Evolutionary conservation across 2,113 vertebrate genomes (phyloP).

Genomic region (Strix uralensis): DNA sequence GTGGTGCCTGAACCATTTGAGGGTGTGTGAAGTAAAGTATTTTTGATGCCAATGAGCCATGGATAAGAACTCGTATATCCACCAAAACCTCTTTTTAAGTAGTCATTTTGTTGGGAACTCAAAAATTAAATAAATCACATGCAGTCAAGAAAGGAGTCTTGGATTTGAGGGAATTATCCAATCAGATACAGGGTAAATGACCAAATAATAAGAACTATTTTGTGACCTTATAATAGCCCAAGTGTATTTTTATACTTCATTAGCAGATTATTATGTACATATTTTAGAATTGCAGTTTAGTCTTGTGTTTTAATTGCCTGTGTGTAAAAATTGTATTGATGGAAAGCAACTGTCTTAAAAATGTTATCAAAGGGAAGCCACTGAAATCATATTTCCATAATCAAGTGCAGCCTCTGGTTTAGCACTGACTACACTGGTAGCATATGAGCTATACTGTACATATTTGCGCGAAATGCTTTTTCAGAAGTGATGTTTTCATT

Average conservation of each 20-base stretch:
- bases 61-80: not conserved
- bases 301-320: not conserved
- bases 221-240: not conserved
- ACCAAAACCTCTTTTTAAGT: not conserved
- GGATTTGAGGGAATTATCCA: not conserved
- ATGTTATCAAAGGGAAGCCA: not conserved
- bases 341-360: not conserved
- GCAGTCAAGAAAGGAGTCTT: not conserved
- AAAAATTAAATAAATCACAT: not conserved
- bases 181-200: not conserved
- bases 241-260: not conserved
- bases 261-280: not conserved
- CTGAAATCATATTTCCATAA: not conserved
- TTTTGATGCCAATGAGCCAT: not conserved
- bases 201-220: not conserved
- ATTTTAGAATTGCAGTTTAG: not conserved
- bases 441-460: rapidly evolving
- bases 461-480: not conserved
- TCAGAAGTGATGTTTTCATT: not conserved
- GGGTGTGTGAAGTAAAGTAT: not conserved
- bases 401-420: not conserved
- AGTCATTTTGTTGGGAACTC: not conserved
- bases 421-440: not conserved
- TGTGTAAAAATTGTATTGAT: not conserved
- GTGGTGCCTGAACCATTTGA: not conserved